Conservation (phyloP, 2,797 vertebrate genomes). For the Crypturellus tataupa region DNA sequence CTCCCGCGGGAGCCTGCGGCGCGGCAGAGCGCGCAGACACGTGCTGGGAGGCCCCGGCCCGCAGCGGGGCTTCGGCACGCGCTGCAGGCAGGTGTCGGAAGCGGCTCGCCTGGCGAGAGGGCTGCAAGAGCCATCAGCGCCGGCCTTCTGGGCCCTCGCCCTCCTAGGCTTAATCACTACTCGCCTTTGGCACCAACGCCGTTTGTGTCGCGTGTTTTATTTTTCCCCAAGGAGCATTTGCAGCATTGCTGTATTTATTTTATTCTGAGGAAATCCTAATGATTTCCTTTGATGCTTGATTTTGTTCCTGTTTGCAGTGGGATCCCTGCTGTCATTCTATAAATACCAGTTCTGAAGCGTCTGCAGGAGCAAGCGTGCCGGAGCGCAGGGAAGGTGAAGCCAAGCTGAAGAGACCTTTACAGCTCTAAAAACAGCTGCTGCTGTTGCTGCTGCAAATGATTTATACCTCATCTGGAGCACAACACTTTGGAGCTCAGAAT, state of each 20-base stretch:
- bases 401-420: conserved; percentile 20
- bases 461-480: conserved; percentile 60
- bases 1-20: background rate
- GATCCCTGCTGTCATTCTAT: conserved; percentile 37
- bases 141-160: background rate
- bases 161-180: background rate
- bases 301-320: conserved; percentile 33
- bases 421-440: conserved; percentile 55
- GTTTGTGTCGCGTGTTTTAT: background rate
- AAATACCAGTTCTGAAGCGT: conserved; percentile 24
- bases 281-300: conserved; percentile 43
- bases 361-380: background rate
- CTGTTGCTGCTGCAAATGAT: conserved; percentile 31
- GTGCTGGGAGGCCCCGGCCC: background rate
- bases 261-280: conserved; percentile 56
- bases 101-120: rapidly evolving
- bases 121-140: background rate
- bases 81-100: background rate
- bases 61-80: background rate
- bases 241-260: conserved; percentile 33
- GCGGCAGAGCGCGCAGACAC: background rate
- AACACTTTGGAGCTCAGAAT: conserved; percentile 39
- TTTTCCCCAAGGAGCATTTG: background rate
- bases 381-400: conserved; percentile 42
- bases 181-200: background rate